These are phyloP conservation scores for Cartodere bifasciata DNA, from an alignment of 2,888 invertebrate species.

Conservation along the genomic window DNA sequence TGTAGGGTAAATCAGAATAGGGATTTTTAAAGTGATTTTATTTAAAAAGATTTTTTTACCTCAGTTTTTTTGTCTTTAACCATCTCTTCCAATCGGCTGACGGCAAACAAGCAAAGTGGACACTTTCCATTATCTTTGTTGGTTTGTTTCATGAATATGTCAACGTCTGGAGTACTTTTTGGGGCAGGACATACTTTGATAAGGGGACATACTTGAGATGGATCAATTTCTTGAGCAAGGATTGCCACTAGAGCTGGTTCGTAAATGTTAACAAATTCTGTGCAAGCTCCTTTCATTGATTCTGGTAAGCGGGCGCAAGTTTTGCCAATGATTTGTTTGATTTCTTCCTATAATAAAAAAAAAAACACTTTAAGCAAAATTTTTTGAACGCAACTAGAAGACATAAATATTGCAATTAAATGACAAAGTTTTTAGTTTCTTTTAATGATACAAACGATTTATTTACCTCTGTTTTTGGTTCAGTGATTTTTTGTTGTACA, in stretches of 20 bases:
- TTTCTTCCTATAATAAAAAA: slow-evolving; percentile 43
- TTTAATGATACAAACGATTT: slow-evolving; percentile 1
- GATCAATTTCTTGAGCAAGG: slow-evolving; percentile 66
- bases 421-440: too few relatives aligned
- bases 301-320: slow-evolving; percentile 58
- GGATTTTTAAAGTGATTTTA: neutral
- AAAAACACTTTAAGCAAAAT: too few relatives aligned
- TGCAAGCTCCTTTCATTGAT: slow-evolving; percentile 50
- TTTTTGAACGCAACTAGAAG: too few relatives aligned
- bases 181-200: slow-evolving; percentile 51
- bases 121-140: slow-evolving; percentile 54
- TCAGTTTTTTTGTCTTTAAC: slow-evolving; percentile 64
- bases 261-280: slow-evolving; percentile 64
- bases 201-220: slow-evolving; percentile 61
- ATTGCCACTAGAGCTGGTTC: slow-evolving; percentile 69
- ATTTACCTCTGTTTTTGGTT: slow-evolving; percentile 51
- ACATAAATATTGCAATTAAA: too few relatives aligned
- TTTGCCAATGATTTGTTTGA: slow-evolving; percentile 51
- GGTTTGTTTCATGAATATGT: slow-evolving; percentile 39
- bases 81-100: slow-evolving; percentile 60
- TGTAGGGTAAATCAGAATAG: slow-evolving; percentile 1
- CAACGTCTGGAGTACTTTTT: slow-evolving; percentile 40
- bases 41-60: slow-evolving; percentile 37
- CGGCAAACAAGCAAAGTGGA: slow-evolving; percentile 72
- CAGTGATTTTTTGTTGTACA: slow-evolving; percentile 58